Evolutionary conservation across 2,113 vertebrate species (phyloP).

Genomic region (Myotis davidii): DNA sequence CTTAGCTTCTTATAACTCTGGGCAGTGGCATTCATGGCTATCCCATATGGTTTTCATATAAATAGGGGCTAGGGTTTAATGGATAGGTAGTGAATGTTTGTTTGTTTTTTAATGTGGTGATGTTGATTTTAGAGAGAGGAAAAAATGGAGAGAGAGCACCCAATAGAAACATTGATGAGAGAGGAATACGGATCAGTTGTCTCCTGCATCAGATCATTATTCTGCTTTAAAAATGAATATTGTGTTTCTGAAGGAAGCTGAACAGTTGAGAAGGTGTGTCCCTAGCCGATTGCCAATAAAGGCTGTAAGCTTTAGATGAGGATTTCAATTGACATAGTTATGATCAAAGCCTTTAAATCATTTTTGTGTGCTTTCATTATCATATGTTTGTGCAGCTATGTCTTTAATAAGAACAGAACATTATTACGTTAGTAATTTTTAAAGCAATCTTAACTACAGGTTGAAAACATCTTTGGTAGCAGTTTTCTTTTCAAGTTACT

Average conservation of each 20-base stretch:
- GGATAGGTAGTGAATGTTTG: not conserved
- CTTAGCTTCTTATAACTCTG: not conserved
- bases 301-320: constrained; percentile 57
- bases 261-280: constrained; percentile 44
- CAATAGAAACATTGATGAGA: no score
- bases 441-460: constrained; percentile 71
- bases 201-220: constrained; percentile 45
- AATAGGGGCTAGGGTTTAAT: not conserved
- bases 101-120: not conserved
- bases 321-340: constrained; percentile 68
- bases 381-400: constrained; percentile 66
- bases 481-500: constrained; percentile 43
- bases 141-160: no score
- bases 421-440: constrained; percentile 73
- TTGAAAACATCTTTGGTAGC: constrained; percentile 63
- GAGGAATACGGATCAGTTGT: no score
- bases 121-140: no score
- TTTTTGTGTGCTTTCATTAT: constrained; percentile 80
- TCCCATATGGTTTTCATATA: constrained; percentile 41
- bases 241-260: constrained; percentile 48
- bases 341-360: constrained; percentile 77
- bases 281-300: constrained; percentile 48
- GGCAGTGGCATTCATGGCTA: constrained; percentile 24
- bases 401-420: constrained; percentile 75
- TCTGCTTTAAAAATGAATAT: constrained; percentile 15